Evolutionary conservation across 2,797 vertebrate genomes (phyloP), one percentile per base, ranked within the genome.

Genomic region (Mormyrus hasselquistii): DNA sequence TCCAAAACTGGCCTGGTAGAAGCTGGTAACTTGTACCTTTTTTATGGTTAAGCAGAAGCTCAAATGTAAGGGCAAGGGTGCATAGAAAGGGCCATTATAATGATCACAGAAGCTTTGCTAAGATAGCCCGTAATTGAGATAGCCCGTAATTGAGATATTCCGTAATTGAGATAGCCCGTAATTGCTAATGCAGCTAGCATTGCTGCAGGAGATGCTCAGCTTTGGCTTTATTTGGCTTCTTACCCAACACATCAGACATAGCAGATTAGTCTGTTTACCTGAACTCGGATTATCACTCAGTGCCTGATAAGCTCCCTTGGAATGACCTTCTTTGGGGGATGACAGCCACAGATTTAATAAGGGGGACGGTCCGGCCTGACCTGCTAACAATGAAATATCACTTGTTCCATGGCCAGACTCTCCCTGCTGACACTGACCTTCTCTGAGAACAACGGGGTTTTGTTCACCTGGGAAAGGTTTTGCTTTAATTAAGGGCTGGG

Each of bases 401-500:
- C 29, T 34, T 55, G 85, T 16, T 38, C 50, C 10, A 29, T 53
- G 7, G n/a, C 5, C 50, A 34, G 47, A 86, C 50, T 53, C 22
- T n/a, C 49, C 50, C 49, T 41, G 52, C 84, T 86, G 52, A 41
- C 52, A 44, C 85, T 87, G 85, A 87, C 85, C 85, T 87, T 87
- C 53, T 57, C 12, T 0, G 16, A 44, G 52, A 52, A 87, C 85
- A 87, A 59, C 2, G 53, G 53, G 7, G 4, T 38, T 34, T 57
- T 41, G 79, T 88, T 83, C 49, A 57, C 88, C 73, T 83, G 76
- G 76, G 76, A 88, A 84, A 89, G 76, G 88, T 86, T 59, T 86
- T 59, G 25, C 57, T 89, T 65, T 89, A 85, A 69, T 89, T 89
- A 89, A 89, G 47, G 47, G 19, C 57, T 9, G 55, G 22, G 44